A percentile compares a stretch with the other conserved stretches of the same genome.
Evolutionary conservation across 2,113 vertebrate species (phyloP).

Genomic region (Paratilapia polleni): DNA sequence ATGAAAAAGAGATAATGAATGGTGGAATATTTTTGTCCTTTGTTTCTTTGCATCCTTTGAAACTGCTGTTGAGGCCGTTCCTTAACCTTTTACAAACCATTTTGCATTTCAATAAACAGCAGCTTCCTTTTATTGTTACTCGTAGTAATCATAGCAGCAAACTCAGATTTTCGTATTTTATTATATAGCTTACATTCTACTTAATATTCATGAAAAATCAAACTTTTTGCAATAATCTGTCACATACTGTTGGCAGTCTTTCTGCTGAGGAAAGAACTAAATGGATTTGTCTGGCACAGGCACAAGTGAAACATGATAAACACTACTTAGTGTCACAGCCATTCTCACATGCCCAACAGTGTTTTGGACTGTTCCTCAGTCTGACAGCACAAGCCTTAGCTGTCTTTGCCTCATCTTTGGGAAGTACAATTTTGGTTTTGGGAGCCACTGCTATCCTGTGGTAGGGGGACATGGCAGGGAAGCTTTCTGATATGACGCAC

Average conservation of each 20-base stretch:
- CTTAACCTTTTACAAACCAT: slow-evolving; percentile 43
- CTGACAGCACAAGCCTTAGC: slow-evolving; percentile 20
- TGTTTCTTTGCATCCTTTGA: slow-evolving; percentile 65
- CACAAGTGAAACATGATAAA: slow-evolving; percentile 17
- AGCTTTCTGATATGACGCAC: slow-evolving; percentile 58
- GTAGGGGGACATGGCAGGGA: slow-evolving; percentile 49
- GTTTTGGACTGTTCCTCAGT: slow-evolving; percentile 45
- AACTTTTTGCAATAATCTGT: slow-evolving; percentile 27
- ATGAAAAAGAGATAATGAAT: slow-evolving; percentile 73
- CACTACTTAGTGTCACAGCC: slow-evolving; percentile 27
- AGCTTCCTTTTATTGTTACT: background rate
- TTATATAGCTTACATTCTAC: background rate
- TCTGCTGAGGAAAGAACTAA: slow-evolving; percentile 28
- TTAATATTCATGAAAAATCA: background rate
- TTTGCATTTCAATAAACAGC: slow-evolving; percentile 44
- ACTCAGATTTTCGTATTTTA: background rate
- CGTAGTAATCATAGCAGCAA: background rate
- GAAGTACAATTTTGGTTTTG: slow-evolving; percentile 69
- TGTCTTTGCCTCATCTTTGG: slow-evolving; percentile 48
- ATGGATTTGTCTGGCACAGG: slow-evolving; percentile 44
- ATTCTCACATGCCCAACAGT: slow-evolving; percentile 18
- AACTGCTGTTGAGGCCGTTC: slow-evolving; percentile 35
- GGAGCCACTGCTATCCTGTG: slow-evolving; percentile 54
- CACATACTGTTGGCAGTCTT: slow-evolving; percentile 6
- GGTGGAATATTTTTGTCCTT: slow-evolving; percentile 59